These are phyloP conservation scores for Sisyra terminalis DNA, from an alignment of 2,888 invertebrate genomes.

Conservation along the genomic window DNA sequence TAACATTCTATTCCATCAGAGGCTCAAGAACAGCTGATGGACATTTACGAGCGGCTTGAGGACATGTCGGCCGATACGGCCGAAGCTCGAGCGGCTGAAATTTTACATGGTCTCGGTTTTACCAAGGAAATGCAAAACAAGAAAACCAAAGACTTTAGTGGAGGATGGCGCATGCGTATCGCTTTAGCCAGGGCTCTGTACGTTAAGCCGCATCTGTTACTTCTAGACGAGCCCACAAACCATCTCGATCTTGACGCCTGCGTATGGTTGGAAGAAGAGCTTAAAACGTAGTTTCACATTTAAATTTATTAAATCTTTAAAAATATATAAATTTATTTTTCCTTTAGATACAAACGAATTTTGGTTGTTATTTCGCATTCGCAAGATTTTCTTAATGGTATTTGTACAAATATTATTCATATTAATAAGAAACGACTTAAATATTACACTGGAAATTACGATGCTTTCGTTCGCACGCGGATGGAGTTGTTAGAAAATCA, in stretches of 20 bases:
- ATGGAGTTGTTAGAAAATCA: slow-evolving; percentile 94
- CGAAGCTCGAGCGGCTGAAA: slow-evolving; percentile 83
- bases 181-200: slow-evolving; percentile 93
- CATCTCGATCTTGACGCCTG: slow-evolving; percentile 98
- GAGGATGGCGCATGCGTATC: slow-evolving; percentile 98
- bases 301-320: slow-evolving; percentile 4
- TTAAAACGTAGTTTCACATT: slow-evolving; percentile 51
- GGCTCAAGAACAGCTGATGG: slow-evolving; percentile 90
- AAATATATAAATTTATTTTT: slow-evolving; percentile 4
- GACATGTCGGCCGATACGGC: slow-evolving; percentile 94
- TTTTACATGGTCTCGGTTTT: slow-evolving; percentile 94
- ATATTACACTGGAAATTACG: slow-evolving; percentile 94
- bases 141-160: slow-evolving; percentile 76
- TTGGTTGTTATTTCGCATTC: slow-evolving; percentile 97
- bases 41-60: slow-evolving; percentile 93
- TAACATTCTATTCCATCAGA: slow-evolving; percentile 30
- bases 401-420: slow-evolving; percentile 93
- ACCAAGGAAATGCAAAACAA: slow-evolving; percentile 66
- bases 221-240: slow-evolving; percentile 97
- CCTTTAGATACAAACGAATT: slow-evolving; percentile 77
- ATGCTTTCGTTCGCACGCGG: slow-evolving; percentile 86
- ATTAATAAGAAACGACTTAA: slow-evolving; percentile 84
- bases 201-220: slow-evolving; percentile 88
- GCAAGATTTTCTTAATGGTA: slow-evolving; percentile 97
- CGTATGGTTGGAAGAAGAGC: slow-evolving; percentile 97